Evolutionary conservation across 2,888 invertebrate species (phyloP), one percentile per base, ranked within the genome.

Genomic region (Hylaea fasciaria): DNA sequence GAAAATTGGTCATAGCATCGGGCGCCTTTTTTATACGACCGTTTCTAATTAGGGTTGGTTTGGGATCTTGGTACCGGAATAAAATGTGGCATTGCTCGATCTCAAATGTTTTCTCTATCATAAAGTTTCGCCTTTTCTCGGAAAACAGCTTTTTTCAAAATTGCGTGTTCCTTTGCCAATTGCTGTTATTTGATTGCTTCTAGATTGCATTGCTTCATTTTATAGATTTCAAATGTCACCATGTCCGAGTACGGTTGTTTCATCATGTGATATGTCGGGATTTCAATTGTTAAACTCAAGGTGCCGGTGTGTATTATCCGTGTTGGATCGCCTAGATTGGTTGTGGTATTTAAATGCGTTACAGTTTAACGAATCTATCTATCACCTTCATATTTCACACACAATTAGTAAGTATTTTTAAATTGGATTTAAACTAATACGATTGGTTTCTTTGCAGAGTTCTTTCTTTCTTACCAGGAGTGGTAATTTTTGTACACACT

Each of bases 161-260:
- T 37, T n/a, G 37, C 37, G 37, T 37, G 37, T 10, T 37, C 32
- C 0, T 37, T 10, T 37, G 12, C 37, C n/a, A 37, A 37, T 37
- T 44, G 51, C 16, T 45, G 45, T 29, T 40, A 17, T 52, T 43
- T 44, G 35, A 46, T 52, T 16, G 43, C 17, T 29, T 53, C n/a
- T 44, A 37, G 41, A 13, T 40, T 54, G 44, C 14, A 41, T 54
- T 54, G 59, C 50, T 49, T 40, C 40, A 37, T 16, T 60, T 54
- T 50, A 54, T 60, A 40, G 54, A 54, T 41, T 46, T 55, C 13
- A 60, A 60, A 55, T 55, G 60, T 60, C 55, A 55, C 46, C 14
- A 28, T 28, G 22, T 14, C 3, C 12, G 16, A n/a, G n/a, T n/a
- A n/a, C n/a, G n/a, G n/a, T n/a, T n/a, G 10, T 52, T 52, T 16